These are phyloP conservation scores for Ochlodes sylvanus DNA, from an alignment of 2,888 invertebrate species.

Conservation along the genomic window DNA sequence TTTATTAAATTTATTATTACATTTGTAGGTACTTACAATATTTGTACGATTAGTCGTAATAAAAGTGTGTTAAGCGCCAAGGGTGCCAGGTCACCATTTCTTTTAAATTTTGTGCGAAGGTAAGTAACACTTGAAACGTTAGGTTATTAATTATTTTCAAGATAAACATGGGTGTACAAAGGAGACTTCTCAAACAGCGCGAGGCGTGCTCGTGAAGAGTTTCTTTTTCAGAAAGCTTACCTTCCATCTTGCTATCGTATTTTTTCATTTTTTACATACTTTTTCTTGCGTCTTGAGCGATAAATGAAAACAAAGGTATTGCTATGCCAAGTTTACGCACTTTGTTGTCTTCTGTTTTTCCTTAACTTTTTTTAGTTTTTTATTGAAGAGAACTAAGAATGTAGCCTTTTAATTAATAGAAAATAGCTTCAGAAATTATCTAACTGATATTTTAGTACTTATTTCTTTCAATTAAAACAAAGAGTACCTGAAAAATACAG, in stretches of 20 bases:
- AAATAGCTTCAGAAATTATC: too few relatives aligned
- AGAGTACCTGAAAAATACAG: too few relatives aligned
- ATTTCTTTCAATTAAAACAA: too few relatives aligned
- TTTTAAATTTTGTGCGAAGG: not conserved
- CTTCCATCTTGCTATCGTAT: slow-evolving; percentile 9
- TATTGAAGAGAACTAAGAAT: not conserved
- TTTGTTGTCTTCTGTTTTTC: slow-evolving; percentile 3
- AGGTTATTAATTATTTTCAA: slow-evolving; percentile 51
- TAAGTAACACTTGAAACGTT: slow-evolving; percentile 38
- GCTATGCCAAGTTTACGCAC: slow-evolving; percentile 5
- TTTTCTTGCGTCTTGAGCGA: slow-evolving; percentile 5
- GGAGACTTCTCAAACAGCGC: slow-evolving; percentile 23
- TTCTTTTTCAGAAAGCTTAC: slow-evolving; percentile 22
- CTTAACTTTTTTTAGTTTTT: not conserved
- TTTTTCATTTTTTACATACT: slow-evolving; percentile 5
- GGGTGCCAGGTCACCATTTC: too few relatives aligned
- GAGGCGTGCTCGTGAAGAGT: slow-evolving; percentile 14
- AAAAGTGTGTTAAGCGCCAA: too few relatives aligned
- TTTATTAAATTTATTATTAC: too few relatives aligned
- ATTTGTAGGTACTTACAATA: too few relatives aligned
- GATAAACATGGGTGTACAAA: slow-evolving; percentile 32
- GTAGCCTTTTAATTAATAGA: too few relatives aligned
- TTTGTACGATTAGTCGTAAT: too few relatives aligned
- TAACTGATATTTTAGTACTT: too few relatives aligned
- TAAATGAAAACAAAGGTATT: slow-evolving; percentile 5